Evolutionary conservation across 1,140 invertebrate genomes (phyloP).

Genomic region (Calycopis cecrops): DNA sequence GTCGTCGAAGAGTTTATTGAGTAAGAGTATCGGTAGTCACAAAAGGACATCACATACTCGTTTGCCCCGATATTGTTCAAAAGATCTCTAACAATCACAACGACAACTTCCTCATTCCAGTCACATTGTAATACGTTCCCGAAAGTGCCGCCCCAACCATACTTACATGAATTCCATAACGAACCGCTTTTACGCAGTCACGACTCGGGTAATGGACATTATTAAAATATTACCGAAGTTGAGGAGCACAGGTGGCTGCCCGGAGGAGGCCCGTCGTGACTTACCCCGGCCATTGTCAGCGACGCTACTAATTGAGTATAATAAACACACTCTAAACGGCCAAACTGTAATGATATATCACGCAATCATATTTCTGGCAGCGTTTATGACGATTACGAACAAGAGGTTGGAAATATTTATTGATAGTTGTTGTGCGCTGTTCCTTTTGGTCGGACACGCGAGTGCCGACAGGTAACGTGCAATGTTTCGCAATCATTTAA

Average conservation of each 20-base stretch:
- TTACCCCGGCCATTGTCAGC: slow-evolving; percentile 56
- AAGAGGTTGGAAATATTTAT: too few relatives aligned
- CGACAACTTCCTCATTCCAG: slow-evolving; percentile 1
- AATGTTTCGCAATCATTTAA: too few relatives aligned
- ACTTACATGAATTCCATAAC: slow-evolving; percentile 10
- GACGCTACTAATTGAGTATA: slow-evolving; percentile 12
- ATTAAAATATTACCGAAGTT: slow-evolving; percentile 55
- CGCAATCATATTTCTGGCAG: background rate
- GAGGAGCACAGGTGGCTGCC: slow-evolving; percentile 58
- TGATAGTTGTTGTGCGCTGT: too few relatives aligned
- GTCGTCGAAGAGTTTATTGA: too few relatives aligned
- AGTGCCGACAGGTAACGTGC: too few relatives aligned
- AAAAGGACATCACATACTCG: too few relatives aligned
- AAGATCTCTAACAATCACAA: background rate
- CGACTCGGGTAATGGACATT: slow-evolving; percentile 50
- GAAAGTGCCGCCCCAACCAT: background rate
- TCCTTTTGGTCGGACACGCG: too few relatives aligned
- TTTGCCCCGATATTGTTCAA: too few relatives aligned
- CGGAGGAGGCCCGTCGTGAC: slow-evolving; percentile 53
- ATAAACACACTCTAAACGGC: slow-evolving; percentile 9
- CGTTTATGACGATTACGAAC: slow-evolving; percentile 1
- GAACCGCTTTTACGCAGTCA: slow-evolving; percentile 29
- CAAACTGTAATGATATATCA: background rate
- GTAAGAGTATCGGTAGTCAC: too few relatives aligned
- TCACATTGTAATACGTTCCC: background rate